These are phyloP conservation scores for Amphimedon queenslandica DNA, from an alignment of 37 sponge, comb jelly and placozoan genomes.

Conservation along the genomic window DNA sequence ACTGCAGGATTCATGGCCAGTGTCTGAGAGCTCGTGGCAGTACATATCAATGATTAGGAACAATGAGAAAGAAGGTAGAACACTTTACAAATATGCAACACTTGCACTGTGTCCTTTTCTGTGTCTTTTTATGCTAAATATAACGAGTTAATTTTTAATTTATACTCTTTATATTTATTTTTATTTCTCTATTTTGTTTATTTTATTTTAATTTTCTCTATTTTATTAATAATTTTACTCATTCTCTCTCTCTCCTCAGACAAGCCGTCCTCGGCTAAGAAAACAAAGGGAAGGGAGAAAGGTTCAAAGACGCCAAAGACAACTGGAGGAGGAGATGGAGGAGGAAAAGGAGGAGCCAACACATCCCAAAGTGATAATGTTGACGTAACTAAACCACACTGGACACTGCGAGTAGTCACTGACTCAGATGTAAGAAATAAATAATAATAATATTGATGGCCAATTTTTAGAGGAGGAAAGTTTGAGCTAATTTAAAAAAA, in stretches of 20 bases:
- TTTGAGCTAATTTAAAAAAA: too few relatives aligned
- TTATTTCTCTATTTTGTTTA: too few relatives aligned
- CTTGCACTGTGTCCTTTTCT: too few relatives aligned
- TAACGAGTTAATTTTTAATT: too few relatives aligned
- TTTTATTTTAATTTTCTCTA: too few relatives aligned
- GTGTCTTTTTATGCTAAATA: too few relatives aligned
- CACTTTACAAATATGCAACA: too few relatives aligned
- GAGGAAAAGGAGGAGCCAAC: constrained; percentile 5
- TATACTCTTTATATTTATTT: too few relatives aligned
- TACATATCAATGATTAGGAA: constrained; percentile 18
- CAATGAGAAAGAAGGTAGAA: constrained; percentile 13
- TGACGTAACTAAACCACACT: constrained; percentile 63
- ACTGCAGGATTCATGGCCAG: constrained; percentile 70
- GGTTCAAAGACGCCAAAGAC: constrained; percentile 5
- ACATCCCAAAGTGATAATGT: constrained; percentile 11
- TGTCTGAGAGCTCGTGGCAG: constrained; percentile 74
- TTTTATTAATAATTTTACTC: too few relatives aligned
- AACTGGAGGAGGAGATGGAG: constrained; percentile 2
- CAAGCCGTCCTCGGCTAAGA: constrained; percentile 15
- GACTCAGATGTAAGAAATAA: constrained; percentile 17
- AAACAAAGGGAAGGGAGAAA: neutral
- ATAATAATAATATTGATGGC: too few relatives aligned
- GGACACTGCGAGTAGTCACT: constrained; percentile 62
- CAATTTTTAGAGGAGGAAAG: too few relatives aligned
- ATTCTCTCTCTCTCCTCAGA: neutral